Evolutionary conservation across 2,888 invertebrate species (phyloP).

Genomic region (Troides helena): DNA sequence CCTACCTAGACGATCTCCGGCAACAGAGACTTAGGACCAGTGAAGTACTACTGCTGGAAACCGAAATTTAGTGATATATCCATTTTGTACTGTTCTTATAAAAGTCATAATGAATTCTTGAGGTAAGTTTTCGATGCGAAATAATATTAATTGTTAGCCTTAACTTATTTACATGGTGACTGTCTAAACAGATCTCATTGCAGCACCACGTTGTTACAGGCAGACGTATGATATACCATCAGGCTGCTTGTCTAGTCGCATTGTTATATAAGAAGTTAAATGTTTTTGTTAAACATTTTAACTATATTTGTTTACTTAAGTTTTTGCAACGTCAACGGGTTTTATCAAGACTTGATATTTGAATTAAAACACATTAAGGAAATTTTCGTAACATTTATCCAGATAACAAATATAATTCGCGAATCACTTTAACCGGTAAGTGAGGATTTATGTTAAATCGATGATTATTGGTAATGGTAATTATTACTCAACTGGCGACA

Average conservation of each 20-base stretch:
- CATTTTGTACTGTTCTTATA: too few relatives aligned
- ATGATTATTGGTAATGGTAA: slow-evolving; percentile 4
- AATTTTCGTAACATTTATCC: slow-evolving; percentile 10
- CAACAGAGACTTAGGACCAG: too few relatives aligned
- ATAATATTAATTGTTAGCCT: not conserved
- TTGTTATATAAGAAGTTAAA: too few relatives aligned
- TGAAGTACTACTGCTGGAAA: too few relatives aligned
- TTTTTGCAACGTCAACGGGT: slow-evolving; percentile 1
- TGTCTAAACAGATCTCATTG: too few relatives aligned
- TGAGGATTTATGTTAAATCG: slow-evolving; percentile 14
- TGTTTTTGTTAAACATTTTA: not conserved
- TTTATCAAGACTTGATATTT: slow-evolving; percentile 15
- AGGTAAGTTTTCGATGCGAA: not conserved
- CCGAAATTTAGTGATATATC: too few relatives aligned
- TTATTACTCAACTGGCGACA: not conserved
- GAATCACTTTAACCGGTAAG: slow-evolving; percentile 15
- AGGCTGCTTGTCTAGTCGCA: too few relatives aligned
- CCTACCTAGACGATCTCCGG: too few relatives aligned
- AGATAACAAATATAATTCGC: slow-evolving; percentile 7
- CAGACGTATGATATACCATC: too few relatives aligned
- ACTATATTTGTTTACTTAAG: not conserved
- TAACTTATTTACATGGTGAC: too few relatives aligned
- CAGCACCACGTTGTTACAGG: too few relatives aligned
- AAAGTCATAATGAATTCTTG: not conserved
- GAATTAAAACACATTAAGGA: slow-evolving; percentile 12